These are phyloP conservation scores for Luffia ferchaultella DNA, from an alignment of 2,888 invertebrate species.

Conservation along the genomic window DNA sequence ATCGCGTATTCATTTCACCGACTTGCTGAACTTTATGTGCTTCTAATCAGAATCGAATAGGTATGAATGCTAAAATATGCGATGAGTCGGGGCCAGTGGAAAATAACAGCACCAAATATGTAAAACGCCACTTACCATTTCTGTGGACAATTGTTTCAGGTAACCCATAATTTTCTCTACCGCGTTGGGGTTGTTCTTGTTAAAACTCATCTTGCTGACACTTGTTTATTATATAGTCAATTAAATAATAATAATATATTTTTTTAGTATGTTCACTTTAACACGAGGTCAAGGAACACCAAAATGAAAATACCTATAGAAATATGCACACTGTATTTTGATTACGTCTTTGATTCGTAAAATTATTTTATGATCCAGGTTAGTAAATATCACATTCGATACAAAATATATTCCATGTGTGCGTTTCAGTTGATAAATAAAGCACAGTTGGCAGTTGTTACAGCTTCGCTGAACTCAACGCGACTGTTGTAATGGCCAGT, in stretches of 20 bases:
- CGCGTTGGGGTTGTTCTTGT: conserved; percentile 58
- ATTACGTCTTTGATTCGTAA: conserved; percentile 25
- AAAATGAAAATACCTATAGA: conserved; percentile 48
- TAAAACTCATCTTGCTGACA: conserved; percentile 56
- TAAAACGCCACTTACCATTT: conserved; percentile 44
- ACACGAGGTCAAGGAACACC: conserved; percentile 43
- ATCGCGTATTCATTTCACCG: too few species aligned
- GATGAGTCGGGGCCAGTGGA: conserved; percentile 8
- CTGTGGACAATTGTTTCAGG: conserved; percentile 57
- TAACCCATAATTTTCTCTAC: conserved; percentile 62
- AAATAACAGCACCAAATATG: conserved; percentile 11
- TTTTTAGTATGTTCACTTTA: neutral
- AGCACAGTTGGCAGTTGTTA: neutral
- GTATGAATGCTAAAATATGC: too few species aligned
- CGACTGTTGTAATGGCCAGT: conserved; percentile 56
- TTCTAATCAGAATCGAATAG: neutral
- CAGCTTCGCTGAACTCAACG: neutral
- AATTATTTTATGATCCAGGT: too few species aligned
- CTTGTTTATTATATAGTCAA: neutral
- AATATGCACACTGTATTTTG: conserved; percentile 35
- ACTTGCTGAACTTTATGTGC: neutral
- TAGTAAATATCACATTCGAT: too few species aligned
- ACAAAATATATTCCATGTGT: too few species aligned
- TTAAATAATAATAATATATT: neutral
- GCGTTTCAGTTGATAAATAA: too few species aligned